Conservation (phyloP, 2,797 vertebrate species). For the Dendrocincla fuliginosa region DNA sequence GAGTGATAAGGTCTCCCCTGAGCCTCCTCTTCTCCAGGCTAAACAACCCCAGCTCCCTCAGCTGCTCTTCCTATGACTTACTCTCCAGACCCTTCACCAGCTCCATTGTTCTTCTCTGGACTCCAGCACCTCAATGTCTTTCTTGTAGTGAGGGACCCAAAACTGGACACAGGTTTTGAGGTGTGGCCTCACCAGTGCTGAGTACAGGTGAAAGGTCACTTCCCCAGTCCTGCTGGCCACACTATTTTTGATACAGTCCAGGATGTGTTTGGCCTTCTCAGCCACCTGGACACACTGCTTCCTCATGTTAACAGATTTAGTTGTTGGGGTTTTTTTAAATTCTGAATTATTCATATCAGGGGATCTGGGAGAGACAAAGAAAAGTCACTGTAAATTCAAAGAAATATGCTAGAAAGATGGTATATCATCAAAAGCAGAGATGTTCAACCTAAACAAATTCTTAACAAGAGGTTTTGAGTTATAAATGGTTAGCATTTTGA, state of each 20-base stretch:
- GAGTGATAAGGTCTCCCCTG: background rate
- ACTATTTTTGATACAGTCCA: background rate
- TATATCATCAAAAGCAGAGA: background rate
- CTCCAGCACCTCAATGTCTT: background rate
- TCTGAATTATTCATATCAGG: background rate
- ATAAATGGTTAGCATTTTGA: background rate
- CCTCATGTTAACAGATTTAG: background rate
- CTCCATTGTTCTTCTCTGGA: fast-evolving
- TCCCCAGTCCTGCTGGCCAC: background rate
- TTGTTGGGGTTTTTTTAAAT: background rate
- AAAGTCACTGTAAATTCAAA: background rate
- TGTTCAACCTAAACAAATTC: background rate
- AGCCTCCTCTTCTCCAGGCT: background rate
- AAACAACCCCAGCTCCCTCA: background rate
- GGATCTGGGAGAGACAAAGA: background rate
- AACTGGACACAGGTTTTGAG: background rate
- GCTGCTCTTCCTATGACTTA: background rate
- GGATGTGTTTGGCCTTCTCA: background rate
- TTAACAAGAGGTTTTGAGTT: background rate
- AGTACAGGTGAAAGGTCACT: too few relatives aligned
- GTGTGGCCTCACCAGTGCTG: fast-evolving
- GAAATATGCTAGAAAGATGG: background rate
- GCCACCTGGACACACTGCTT: background rate
- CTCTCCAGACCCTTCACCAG: background rate
- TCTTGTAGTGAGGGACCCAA: background rate